Base-by-base conservation (phyloP, 2,113 vertebrate species). In the Cyanoliseus patagonus region DNA sequence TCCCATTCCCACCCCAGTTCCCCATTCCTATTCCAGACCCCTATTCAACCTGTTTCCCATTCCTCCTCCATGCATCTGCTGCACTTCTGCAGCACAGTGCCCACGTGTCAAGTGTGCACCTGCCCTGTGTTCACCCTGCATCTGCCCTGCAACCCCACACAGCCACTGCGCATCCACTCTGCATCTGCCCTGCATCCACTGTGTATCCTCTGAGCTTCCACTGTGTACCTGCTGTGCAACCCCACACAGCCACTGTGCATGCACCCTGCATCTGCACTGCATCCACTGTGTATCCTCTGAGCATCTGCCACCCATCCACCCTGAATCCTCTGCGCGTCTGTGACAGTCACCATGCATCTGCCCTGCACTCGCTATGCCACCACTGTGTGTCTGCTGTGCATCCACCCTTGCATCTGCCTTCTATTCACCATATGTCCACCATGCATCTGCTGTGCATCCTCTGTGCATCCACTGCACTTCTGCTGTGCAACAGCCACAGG, bases 281-380 rank as follows among this genome's bases (percentile, higher is more conserved):
- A 49, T 8, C 35, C 35, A 10, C 25, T 55, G 52, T 55, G 53
- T 20, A 55, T 12, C 53, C 30, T 55, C 30, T 8, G 53, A 55
- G 53, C 53, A 57, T 57, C 31, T 33, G 55, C 55, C 33, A 4
- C 33, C 13, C 46, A 20, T 20, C 55, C 11, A 1, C 16, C 7
- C 6, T 20, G 31, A 30, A 25, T 10, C 55, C 4, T 4, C 61
- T 2, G 2, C 5, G 35, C 49, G n/a, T 35, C 37, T 10, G 6
- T 10, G 2, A 8, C 5, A 39, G 13, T 35, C 3, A 2, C 16
- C 16, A 2, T 11, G n/a, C 20, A 31, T 39, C 57, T 3, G 2
- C n/a, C 4, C 3, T 24, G 44, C 57, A 31, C 10, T 19, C 6
- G 0, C 30, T 5, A 0, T 15, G 52, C 33, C 46, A 11, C 59